Evolutionary conservation across 2,113 vertebrate genomes (phyloP).

Genomic region (Xiphophorus hellerii): DNA sequence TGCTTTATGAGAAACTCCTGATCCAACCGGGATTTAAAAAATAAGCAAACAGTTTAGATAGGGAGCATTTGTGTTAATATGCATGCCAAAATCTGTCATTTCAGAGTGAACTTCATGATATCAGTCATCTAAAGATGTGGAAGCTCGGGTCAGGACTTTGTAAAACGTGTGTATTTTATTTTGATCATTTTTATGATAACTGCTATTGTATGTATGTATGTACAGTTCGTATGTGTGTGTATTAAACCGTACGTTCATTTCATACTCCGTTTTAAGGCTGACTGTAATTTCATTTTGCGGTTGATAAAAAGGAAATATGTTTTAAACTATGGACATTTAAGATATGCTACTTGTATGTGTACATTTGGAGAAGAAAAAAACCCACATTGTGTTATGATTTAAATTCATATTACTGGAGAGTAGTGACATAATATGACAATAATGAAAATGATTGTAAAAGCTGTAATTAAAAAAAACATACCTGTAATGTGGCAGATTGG

Average conservation of each 20-base stretch:
- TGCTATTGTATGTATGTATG: constrained; percentile 77
- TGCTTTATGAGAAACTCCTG: constrained; percentile 72
- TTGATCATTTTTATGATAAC: constrained; percentile 83
- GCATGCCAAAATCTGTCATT: constrained; percentile 77
- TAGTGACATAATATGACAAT: constrained; percentile 77
- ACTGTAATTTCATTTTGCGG: constrained; percentile 80
- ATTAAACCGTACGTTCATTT: constrained; percentile 83
- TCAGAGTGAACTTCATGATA: constrained; percentile 76
- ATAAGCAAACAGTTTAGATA: constrained; percentile 56
- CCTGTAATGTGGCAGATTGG: constrained; percentile 53
- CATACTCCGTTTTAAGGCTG: constrained; percentile 81
- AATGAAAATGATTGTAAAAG: constrained; percentile 80
- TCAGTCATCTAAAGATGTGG: constrained; percentile 72
- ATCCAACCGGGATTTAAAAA: constrained; percentile 52
- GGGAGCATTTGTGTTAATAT: constrained; percentile 79
- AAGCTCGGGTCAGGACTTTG: constrained; percentile 80
- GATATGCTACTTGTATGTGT: constrained; percentile 86
- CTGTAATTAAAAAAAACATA: constrained; percentile 78
- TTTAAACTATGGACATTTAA: constrained; percentile 80
- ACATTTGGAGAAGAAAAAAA: constrained; percentile 69
- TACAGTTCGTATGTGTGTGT: constrained; percentile 74
- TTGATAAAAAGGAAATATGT: constrained; percentile 78
- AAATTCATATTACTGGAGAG: constrained; percentile 78
- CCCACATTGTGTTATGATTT: constrained; percentile 80
- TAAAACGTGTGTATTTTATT: constrained; percentile 85